Evolutionary conservation across 2,113 vertebrate genomes (phyloP).

Genomic region (Tragulus kanchil): DNA sequence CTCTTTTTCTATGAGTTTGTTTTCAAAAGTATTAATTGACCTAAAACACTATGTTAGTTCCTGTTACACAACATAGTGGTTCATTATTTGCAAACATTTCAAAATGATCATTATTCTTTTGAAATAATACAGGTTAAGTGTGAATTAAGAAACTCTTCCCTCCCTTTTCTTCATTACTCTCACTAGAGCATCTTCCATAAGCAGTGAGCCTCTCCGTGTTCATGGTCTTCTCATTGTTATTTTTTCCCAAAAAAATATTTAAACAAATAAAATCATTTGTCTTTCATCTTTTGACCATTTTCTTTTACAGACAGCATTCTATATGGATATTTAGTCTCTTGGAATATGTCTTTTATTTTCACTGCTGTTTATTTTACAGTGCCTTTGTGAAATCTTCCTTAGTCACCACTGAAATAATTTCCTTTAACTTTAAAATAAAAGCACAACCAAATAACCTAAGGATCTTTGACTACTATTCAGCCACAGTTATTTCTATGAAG

Average conservation of each 20-base stretch:
- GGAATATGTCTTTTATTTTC: conserved; percentile 1
- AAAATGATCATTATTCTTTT: neutral
- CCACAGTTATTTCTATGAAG: conserved; percentile 26
- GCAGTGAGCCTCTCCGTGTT: neutral
- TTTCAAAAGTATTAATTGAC: neutral
- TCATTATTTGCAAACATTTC: neutral
- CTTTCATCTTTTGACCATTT: neutral
- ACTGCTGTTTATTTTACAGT: neutral
- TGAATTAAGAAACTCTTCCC: neutral
- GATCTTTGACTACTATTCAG: conserved; percentile 14
- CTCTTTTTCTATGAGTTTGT: neutral
- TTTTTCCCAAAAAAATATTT: neutral
- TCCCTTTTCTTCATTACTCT: neutral
- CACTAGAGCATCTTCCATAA: neutral
- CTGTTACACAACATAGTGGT: neutral
- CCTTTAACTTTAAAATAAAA: conserved; percentile 41
- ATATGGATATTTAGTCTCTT: neutral
- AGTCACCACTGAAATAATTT: conserved; percentile 16
- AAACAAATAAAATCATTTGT: neutral
- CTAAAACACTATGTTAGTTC: neutral
- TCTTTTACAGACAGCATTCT: neutral
- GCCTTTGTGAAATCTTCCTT: conserved; percentile 20
- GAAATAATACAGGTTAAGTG: neutral
- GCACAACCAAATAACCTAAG: conserved; percentile 14
- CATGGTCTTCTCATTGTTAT: neutral